Conservation (phyloP, 64 coral and sea anemone species). For the Catalaphyllia jardinei region DNA sequence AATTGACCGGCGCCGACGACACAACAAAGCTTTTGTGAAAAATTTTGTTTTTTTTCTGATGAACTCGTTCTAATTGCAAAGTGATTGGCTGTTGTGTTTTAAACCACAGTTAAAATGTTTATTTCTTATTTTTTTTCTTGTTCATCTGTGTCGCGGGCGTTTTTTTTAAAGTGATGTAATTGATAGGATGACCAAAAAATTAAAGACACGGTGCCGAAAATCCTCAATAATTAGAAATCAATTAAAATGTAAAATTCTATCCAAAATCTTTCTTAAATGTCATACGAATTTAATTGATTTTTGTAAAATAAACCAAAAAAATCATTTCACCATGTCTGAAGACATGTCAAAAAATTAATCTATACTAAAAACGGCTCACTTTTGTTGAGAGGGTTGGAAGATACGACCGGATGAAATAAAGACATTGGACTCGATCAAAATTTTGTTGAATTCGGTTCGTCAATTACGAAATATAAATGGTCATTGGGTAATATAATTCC, state of each 20-base stretch:
- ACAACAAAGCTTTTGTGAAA: not conserved
- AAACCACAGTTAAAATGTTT: not conserved
- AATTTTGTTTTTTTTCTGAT: not conserved
- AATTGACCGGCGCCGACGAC: not conserved
- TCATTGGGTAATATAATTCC: too few species aligned
- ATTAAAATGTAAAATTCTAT: not conserved
- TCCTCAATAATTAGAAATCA: not conserved
- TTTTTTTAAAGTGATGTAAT: not conserved
- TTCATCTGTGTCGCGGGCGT: not conserved
- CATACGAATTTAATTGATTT: conserved; percentile 8
- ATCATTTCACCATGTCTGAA: too few species aligned
- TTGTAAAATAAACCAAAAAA: not conserved
- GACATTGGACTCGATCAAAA: too few species aligned
- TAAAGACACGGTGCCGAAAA: not conserved
- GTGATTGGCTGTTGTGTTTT: not conserved
- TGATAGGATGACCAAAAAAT: not conserved
- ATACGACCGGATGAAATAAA: too few species aligned
- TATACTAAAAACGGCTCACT: too few species aligned
- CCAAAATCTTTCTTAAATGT: not conserved
- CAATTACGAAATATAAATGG: too few species aligned
- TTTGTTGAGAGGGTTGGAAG: too few species aligned
- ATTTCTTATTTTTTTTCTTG: not conserved
- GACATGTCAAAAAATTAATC: too few species aligned
- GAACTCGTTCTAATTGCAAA: not conserved
- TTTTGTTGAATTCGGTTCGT: too few species aligned